phyloP scores from a whole-genome alignment of 2,113 vertebrate species.

The Chaenogobius annularis region DNA sequence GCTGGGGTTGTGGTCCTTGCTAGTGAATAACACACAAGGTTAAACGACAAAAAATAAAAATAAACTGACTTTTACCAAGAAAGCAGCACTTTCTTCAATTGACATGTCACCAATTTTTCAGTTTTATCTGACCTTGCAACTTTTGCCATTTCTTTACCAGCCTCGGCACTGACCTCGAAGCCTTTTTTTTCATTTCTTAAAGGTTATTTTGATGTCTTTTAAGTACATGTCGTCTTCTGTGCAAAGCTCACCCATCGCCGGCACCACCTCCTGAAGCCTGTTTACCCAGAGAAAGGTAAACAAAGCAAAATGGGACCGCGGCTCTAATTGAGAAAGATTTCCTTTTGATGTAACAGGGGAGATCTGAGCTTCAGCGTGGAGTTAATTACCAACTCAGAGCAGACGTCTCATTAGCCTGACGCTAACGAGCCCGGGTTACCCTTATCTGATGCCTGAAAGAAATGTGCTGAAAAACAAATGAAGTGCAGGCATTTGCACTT shows the following conservation, averaged over 20 bases:
- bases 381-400: constrained; percentile 71
- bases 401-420: constrained; percentile 72
- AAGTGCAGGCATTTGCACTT: constrained; percentile 43
- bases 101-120: too few relatives aligned
- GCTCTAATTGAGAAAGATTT: constrained; percentile 70
- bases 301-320: constrained; percentile 60
- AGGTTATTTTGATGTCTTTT: not conserved
- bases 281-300: constrained; percentile 61
- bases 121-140: too few relatives aligned
- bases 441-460: constrained; percentile 69
- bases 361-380: constrained; percentile 63
- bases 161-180: too few relatives aligned
- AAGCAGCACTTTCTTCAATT: too few relatives aligned
- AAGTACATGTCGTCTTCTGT: constrained; percentile 16
- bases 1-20: too few relatives aligned
- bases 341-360: constrained; percentile 76
- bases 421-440: constrained; percentile 77
- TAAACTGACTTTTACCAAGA: too few relatives aligned
- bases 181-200: too few relatives aligned
- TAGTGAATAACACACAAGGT: too few relatives aligned
- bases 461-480: constrained; percentile 61
- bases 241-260: constrained; percentile 44
- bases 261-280: constrained; percentile 41
- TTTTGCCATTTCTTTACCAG: too few relatives aligned
- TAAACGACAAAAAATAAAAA: too few relatives aligned